Base-by-base conservation (phyloP, 2,888 invertebrate genomes). In the Halictus quadricinctus region DNA sequence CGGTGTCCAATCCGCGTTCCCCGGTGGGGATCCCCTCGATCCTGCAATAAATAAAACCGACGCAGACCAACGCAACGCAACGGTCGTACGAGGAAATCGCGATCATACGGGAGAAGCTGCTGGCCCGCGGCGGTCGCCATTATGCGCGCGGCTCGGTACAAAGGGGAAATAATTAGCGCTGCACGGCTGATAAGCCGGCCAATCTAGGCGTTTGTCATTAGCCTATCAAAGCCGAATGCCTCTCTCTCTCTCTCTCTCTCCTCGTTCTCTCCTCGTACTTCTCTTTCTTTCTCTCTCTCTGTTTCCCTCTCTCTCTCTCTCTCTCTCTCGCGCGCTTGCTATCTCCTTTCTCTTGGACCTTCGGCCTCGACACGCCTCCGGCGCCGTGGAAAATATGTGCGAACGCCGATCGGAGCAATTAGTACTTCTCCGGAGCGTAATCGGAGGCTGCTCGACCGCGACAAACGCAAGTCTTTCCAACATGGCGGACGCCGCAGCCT, bases 171-270 rank as follows among this genome's bases (percentile, higher is more conserved):
- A 94, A 94, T 94, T 94, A 94, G 94, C 91, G 90, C 88, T 91
- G 89, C 88, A 88, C 91, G 88, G 82, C 89, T 88, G 93, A 93
- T 93, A 94, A 92, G 91, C 88, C 88, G 89, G 80, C 89, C 94
- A 94, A 94, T 94, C 94, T 93, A 93, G 91, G 91, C 92, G 92
- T 93, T 94, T 93, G 94, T 94, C 94, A 94, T 94, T 94, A 94
- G 93, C 93, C 94, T 94, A 94, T 94, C 94, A 93, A 94, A 93
- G 91, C 91, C 73, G 76, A 83, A 83, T 83, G n/a, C 83, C 81
- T 74, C 58, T 43, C 43, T 36, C 18, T 50, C 76, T 70, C 58
- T 18, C 43, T 80, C 69, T 58, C 48, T 82, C 46, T 74, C n/a
- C n/a, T n/a, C n/a, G n/a, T n/a, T n/a, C n/a, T n/a, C n/a, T n/a